Conservation (phyloP, 2,113 vertebrate species). For the Castor canadensis region DNA sequence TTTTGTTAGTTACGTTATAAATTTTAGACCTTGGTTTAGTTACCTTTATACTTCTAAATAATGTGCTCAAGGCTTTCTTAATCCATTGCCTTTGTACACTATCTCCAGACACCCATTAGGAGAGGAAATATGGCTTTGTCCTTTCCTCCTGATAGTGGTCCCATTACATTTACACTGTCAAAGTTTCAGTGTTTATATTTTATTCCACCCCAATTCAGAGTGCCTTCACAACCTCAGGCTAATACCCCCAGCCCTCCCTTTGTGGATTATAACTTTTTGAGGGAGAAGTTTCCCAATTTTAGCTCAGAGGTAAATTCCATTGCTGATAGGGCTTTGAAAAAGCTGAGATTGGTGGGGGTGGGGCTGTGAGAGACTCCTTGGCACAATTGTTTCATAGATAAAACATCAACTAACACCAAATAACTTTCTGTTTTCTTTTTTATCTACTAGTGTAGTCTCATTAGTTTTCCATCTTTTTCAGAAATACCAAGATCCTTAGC, state of each 20-base stretch:
- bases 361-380: background rate
- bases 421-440: background rate
- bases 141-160: background rate
- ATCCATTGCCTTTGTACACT: background rate
- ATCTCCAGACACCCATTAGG: background rate
- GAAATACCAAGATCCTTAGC: background rate
- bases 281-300: background rate
- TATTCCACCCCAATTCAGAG: background rate
- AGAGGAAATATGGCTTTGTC: background rate
- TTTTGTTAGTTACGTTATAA: background rate
- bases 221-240: background rate
- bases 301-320: background rate
- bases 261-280: background rate
- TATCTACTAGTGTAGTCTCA: background rate
- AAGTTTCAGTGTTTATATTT: background rate
- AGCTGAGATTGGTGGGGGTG: background rate
- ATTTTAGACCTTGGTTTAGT: conserved; percentile 20
- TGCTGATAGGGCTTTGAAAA: background rate
- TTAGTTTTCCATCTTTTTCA: background rate
- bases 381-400: background rate
- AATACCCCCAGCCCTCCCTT: background rate
- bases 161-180: background rate
- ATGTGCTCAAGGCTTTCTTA: background rate
- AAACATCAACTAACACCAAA: background rate
- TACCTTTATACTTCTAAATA: background rate